These are phyloP conservation scores for Zaprionus lineosus DNA, from an alignment of 2,888 invertebrate genomes.

Conservation along the genomic window DNA sequence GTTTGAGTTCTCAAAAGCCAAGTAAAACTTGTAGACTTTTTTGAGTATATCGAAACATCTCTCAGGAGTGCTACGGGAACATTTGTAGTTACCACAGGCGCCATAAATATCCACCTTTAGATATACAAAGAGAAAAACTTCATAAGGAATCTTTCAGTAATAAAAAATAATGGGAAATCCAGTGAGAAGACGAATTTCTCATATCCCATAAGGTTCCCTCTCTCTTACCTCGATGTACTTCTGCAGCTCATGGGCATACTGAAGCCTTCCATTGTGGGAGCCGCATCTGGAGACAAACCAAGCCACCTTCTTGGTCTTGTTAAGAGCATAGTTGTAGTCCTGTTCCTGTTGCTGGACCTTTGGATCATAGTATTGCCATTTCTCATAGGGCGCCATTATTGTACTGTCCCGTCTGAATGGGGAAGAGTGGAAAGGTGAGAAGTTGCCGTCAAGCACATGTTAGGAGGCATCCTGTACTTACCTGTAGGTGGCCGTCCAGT, in stretches of 20 bases:
- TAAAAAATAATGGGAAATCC: no score
- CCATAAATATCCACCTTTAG: constrained; percentile 93
- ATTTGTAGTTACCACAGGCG: constrained; percentile 92
- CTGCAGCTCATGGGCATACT: constrained; percentile 92
- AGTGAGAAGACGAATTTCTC: no score
- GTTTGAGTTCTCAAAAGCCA: constrained; percentile 98
- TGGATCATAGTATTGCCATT: constrained; percentile 94
- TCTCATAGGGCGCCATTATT: constrained; percentile 97
- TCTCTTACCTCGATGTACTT: constrained; percentile 89
- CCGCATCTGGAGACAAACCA: constrained; percentile 99
- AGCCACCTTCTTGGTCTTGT: constrained; percentile 96
- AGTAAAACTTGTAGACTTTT: constrained; percentile 97
- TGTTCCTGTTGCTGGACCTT: constrained; percentile 86
- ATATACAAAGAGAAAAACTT: no score
- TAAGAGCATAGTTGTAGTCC: constrained; percentile 91
- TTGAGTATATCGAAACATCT: constrained; percentile 95
- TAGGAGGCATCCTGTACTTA: constrained; percentile 80
- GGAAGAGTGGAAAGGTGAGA: no score
- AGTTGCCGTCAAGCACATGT: no score
- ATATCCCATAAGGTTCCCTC: no score
- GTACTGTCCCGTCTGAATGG: constrained; percentile 90
- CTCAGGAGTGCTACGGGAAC: constrained; percentile 90
- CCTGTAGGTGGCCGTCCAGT: constrained; percentile 98
- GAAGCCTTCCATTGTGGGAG: constrained; percentile 93
- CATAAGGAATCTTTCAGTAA: no score